Evolutionary conservation across 2,113 vertebrate genomes (phyloP), one percentile per base, ranked within the genome.

Genomic region (Rhodinocichla rosea): DNA sequence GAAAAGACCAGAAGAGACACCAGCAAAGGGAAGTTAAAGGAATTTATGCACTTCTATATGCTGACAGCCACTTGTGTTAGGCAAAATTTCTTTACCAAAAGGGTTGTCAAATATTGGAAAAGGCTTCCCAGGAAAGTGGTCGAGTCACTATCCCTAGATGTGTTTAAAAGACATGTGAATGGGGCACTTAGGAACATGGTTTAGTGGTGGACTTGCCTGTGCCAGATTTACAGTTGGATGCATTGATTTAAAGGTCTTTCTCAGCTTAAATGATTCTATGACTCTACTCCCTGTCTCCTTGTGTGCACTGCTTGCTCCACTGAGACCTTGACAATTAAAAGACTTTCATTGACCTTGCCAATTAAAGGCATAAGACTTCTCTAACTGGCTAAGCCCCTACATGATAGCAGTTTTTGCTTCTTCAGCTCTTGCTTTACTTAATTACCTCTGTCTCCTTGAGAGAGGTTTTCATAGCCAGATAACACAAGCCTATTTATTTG

Each of bases 121-220:
- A 9, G 30, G 16, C 5, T 78, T 50, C 19, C 18, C 8, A 56
- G 10, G 9, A 17, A 82, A 35, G 13, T 13, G 27, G 7, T 13
- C 5, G 7, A 47, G 23, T 55, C 17, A 19, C 5, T 20, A 40
- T 40, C 8, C 5, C 26, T 45, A 13, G 10, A 64, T 0, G 0
- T 42, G 33, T 49, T 75, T 60, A 39, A 73, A 62, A 52, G 20
- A 35, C 2, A 0, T 7, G 10, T n/a, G 32, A 35, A 53, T 37
- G 10, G 24, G 14, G 15, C 1, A 3, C 10, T 70, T 27, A 44
- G 7, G 14, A 37, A 9, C 4, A 19, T 9, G 12, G 10, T 45
- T 91, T 80, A 68, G 17, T 20, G 23, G 7, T 40, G 13, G 20
- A 37, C 4, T 63, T 67, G 24, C 5, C 23, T 74, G 35, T 26